These are phyloP conservation scores for Pavo muticus DNA, from an alignment of 2,113 vertebrate genomes.

Conservation along the genomic window DNA sequence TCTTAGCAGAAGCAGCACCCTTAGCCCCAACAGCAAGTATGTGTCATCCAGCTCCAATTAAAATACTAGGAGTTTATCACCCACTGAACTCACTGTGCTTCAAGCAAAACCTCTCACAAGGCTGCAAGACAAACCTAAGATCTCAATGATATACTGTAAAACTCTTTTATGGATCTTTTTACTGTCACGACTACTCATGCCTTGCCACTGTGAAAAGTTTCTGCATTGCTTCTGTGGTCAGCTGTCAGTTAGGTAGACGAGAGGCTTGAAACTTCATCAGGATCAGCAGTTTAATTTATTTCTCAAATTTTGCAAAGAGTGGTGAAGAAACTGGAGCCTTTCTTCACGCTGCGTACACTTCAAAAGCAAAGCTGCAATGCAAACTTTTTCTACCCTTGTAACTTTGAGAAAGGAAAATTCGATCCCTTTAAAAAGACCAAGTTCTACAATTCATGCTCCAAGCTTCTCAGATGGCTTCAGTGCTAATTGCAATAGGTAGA, in stretches of 20 bases:
- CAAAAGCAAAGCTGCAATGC: not conserved
- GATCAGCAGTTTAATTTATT: not conserved
- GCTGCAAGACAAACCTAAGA: not conserved
- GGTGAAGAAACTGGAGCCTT: not conserved
- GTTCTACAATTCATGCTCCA: not conserved
- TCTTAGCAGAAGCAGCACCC: not conserved
- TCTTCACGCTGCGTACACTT: not conserved
- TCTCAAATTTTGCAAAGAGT: not conserved
- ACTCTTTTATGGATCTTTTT: not conserved
- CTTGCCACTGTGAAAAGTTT: not conserved
- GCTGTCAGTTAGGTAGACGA: not conserved
- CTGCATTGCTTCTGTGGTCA: not conserved
- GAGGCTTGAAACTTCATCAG: not conserved
- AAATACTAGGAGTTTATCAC: constrained; percentile 7
- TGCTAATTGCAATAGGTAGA: not conserved
- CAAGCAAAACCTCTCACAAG: not conserved
- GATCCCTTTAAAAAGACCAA: not conserved
- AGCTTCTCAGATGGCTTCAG: not conserved
- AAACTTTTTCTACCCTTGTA: not conserved
- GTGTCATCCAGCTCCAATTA: not conserved
- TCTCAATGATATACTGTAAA: not conserved
- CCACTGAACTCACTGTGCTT: not conserved
- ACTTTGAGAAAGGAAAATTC: not conserved
- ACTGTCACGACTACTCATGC: not conserved
- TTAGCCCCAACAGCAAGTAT: not conserved